Base-by-base conservation (phyloP, 1,140 invertebrate species). In the Drosophila malerkotliana region DNA sequence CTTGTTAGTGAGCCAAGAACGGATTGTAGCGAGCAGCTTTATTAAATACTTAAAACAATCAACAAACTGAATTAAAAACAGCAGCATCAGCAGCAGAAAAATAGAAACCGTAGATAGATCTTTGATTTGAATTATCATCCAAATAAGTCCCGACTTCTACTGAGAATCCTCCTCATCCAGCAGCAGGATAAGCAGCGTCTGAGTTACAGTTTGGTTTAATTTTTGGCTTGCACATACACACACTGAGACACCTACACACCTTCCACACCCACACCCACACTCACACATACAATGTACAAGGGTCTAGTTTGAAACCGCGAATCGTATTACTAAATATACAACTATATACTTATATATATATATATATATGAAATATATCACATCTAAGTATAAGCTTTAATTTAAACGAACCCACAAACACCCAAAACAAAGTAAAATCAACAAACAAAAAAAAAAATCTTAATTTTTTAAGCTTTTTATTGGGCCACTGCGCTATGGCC, bases 321-420 rank as follows among this genome's bases (percentile, higher is more conserved):
- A 88, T 88, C 79, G 83, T 88, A 88, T 88, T 88, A 88, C 83
- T 88, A 88, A 88, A 88, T 87, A 87, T 87, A 87, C 61, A 71
- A 37, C 8, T 53, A 62, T 60, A 71, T 68, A 72, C 32, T 45
- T 47, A 54, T 39, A 51, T 37, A 62, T 18, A 15, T 37, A 62
- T 18, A 15, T 15, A 18, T 53, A 61, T 59, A 61, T 68, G 26
- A 37, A 37, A 37, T 71, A 44, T 72, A 71, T 37, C 47, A 68
- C 56, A 72, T 58, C 55, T 68, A 69, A 56, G n/a, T 48, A 30
- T 69, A 69, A 69, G 66, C 66, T 69, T 69, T 69, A 69, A 69
- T 69, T 69, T 69, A 69, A 69, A 69, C 63, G 48, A 69, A 69
- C 63, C 66, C 66, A 68, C 64, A 63, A 45, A 66, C 28, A 66